Percentiles rank a stretch among this genome's conserved stretches.
These are phyloP conservation scores for Mesocricetus auratus DNA, from an alignment of 2,113 vertebrate species.

Conservation along the genomic window DNA sequence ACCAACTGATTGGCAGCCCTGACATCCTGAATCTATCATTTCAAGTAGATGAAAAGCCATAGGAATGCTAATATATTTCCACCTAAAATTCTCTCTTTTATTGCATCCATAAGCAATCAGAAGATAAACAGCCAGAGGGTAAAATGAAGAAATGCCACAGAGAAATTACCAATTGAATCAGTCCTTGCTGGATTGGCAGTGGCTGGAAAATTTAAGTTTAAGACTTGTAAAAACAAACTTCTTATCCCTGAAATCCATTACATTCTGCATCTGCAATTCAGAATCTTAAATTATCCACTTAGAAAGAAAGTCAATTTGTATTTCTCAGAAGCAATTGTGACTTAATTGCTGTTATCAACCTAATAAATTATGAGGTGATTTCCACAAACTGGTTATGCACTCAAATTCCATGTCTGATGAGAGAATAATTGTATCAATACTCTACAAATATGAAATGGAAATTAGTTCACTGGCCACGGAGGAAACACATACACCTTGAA, in stretches of 20 bases:
- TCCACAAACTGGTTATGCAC: constrained; percentile 75
- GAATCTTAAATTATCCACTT: constrained; percentile 74
- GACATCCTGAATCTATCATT: background rate
- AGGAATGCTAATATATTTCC: background rate
- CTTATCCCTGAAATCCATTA: constrained; percentile 65
- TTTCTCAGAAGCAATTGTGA: constrained; percentile 79
- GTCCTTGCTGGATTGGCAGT: constrained; percentile 6
- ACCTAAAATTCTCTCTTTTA: background rate
- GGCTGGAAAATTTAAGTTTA: constrained; percentile 25
- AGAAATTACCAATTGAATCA: constrained; percentile 31
- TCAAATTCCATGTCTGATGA: constrained; percentile 80
- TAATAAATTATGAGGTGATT: constrained; percentile 81
- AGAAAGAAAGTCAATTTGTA: constrained; percentile 79
- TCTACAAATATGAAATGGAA: constrained; percentile 78
- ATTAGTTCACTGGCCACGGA: constrained; percentile 72
- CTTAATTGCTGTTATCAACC: constrained; percentile 82
- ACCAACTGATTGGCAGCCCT: background rate
- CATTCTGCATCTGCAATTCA: background rate
- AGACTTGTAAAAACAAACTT: constrained; percentile 57
- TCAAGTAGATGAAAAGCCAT: background rate
- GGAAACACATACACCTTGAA: constrained; percentile 73
- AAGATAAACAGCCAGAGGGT: background rate
- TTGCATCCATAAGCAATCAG: background rate
- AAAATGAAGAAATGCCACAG: background rate
- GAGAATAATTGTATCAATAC: constrained; percentile 81